A percentile compares a stretch with the other conserved stretches of the same genome.
Conservation (phyloP, 2,888 invertebrate genomes). For the Sarcophaga caerulescens region DNA sequence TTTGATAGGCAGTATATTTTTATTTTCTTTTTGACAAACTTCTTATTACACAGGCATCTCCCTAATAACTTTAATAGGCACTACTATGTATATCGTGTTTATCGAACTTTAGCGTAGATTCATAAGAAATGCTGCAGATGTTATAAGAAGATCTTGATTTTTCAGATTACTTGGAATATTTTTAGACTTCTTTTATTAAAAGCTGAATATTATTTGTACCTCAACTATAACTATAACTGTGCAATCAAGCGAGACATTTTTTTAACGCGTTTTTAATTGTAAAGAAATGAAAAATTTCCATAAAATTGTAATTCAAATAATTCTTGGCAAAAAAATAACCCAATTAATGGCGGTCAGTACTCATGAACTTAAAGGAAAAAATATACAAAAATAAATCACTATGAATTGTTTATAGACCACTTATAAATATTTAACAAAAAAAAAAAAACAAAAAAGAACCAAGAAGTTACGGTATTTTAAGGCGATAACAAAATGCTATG, state of each 20-base stretch:
- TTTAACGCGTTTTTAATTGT: neutral
- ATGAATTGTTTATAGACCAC: conserved; percentile 12
- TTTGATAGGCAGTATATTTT: no score
- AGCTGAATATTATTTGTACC: no score
- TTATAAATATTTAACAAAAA: neutral
- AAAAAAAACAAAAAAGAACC: neutral
- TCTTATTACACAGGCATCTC: no score
- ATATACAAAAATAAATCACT: conserved; percentile 19
- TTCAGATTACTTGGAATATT: no score
- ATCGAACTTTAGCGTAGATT: no score
- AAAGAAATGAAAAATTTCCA: conserved; percentile 16
- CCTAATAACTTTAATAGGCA: no score
- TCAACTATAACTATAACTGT: no score
- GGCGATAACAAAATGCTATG: conserved; percentile 9
- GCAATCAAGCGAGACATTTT: neutral
- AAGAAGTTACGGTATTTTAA: neutral
- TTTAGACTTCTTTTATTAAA: no score
- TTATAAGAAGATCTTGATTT: no score
- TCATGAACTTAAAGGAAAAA: conserved; percentile 42
- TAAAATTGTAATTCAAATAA: conserved; percentile 4
- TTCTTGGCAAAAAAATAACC: neutral
- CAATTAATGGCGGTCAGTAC: conserved; percentile 17
- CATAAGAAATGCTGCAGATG: no score
- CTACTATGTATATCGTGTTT: no score
- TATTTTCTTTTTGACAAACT: no score